A percentile compares a stretch with the other conserved stretches of the same genome.
These are phyloP conservation scores for Cynopterus brachyotis DNA, from an alignment of 2,113 vertebrate species.

Conservation along the genomic window DNA sequence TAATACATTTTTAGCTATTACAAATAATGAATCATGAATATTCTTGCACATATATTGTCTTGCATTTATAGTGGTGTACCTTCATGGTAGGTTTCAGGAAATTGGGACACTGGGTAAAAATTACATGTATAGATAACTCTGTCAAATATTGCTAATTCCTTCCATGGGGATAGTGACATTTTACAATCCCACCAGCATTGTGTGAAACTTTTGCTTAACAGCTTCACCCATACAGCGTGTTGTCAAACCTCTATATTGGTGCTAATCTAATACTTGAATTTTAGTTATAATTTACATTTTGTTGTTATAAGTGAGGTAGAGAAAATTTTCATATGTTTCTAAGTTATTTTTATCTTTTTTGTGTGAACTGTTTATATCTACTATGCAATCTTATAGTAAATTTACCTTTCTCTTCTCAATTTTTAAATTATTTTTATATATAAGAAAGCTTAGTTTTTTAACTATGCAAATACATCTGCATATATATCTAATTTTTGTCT, in stretches of 20 bases:
- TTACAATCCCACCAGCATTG: no score
- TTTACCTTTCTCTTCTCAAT: background rate
- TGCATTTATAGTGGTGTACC: background rate
- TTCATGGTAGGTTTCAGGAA: background rate
- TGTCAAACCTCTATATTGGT: background rate
- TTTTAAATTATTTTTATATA: background rate
- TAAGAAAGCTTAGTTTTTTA: background rate
- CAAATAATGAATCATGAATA: background rate
- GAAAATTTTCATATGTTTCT: background rate
- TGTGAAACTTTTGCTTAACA: background rate
- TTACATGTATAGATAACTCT: background rate
- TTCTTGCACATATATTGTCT: background rate
- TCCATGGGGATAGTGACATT: no score
- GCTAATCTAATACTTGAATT: background rate
- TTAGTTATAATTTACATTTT: background rate
- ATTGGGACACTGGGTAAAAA: background rate
- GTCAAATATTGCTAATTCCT: background rate
- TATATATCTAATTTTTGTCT: background rate
- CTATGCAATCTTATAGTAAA: no score
- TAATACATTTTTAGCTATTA: background rate
- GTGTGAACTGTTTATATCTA: background rate
- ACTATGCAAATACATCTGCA: background rate
- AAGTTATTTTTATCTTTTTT: background rate
- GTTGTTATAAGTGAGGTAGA: background rate
- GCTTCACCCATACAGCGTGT: background rate